Evolutionary conservation across 2,113 vertebrate genomes (phyloP).

Genomic region (Alligator sinensis): DNA sequence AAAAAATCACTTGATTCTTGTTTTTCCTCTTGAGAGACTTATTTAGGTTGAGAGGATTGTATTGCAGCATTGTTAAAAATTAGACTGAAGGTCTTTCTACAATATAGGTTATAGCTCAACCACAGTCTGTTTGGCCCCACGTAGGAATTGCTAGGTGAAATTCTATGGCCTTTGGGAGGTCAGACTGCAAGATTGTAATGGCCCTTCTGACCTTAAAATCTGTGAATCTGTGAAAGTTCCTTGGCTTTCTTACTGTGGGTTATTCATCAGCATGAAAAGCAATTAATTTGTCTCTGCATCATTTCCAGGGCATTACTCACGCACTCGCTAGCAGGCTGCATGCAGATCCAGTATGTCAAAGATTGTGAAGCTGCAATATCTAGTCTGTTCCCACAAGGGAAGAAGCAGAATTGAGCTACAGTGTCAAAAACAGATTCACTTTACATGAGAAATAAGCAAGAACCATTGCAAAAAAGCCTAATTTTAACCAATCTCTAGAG

Average conservation of each 20-base stretch:
- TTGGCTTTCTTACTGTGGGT: conserved; percentile 1
- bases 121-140: neutral
- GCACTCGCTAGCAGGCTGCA: conserved; percentile 41
- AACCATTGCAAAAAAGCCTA: neutral
- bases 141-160: conserved; percentile 50
- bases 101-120: neutral
- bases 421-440: conserved; percentile 13
- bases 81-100: neutral
- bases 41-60: neutral
- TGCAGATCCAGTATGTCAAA: conserved; percentile 23
- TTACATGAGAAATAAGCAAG: neutral
- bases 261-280: conserved; percentile 26
- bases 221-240: neutral
- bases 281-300: neutral
- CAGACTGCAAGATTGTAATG: neutral
- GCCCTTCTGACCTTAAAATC: conserved; percentile 38
- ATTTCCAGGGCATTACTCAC: conserved; percentile 50
- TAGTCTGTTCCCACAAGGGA: neutral
- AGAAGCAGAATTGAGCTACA: conserved; percentile 44
- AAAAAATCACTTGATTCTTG: neutral
- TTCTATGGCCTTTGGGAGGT: neutral
- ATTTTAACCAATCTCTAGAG: neutral
- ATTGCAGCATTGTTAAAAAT: neutral
- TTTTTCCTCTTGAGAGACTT: neutral
- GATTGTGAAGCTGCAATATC: conserved; percentile 16